Evolutionary conservation across 2,888 invertebrate species (phyloP).

Genomic region (Epiblema foenella): DNA sequence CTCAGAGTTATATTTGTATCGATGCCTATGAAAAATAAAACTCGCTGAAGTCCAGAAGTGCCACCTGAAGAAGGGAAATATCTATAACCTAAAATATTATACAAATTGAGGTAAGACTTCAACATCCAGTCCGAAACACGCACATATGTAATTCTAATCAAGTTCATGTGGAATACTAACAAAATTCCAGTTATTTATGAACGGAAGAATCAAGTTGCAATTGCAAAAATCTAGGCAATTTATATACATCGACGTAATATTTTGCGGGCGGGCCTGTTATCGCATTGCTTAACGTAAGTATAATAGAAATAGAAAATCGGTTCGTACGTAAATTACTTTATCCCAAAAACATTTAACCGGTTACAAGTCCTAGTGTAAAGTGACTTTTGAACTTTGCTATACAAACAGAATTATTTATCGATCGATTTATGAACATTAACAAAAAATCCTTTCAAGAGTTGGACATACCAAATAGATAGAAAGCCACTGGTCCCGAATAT

Average conservation of each 20-base stretch:
- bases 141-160: background rate
- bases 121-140: background rate
- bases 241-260: background rate
- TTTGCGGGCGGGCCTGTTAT: too few relatives aligned
- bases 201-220: background rate
- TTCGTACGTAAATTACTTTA: background rate
- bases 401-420: background rate
- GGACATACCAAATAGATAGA: background rate
- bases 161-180: too few relatives aligned
- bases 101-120: background rate
- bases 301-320: background rate
- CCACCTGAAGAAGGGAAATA: background rate
- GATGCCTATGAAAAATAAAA: background rate
- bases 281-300: background rate
- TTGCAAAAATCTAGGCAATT: background rate
- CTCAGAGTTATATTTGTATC: background rate
- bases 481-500: too few relatives aligned
- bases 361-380: conserved; percentile 3
- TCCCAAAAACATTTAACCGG: background rate
- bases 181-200: background rate
- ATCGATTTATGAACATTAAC: too few relatives aligned
- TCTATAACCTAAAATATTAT: background rate
- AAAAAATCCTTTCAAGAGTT: too few relatives aligned
- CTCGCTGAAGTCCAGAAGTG: background rate
- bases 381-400: background rate